Evolutionary conservation across 2,113 vertebrate species (phyloP), one percentile per base, ranked within the genome.

Genomic region (Chionodraco myersi): DNA sequence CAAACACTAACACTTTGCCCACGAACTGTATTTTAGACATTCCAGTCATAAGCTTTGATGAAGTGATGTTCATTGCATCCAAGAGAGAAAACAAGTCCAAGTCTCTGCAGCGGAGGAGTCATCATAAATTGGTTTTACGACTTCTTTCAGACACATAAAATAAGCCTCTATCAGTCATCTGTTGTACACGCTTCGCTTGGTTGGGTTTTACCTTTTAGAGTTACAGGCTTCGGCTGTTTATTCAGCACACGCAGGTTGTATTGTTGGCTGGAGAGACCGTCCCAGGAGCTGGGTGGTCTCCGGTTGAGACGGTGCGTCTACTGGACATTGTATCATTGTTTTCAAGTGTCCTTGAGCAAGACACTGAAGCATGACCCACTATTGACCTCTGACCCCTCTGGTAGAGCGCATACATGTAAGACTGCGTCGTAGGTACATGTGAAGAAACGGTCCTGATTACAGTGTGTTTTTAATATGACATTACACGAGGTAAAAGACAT

Each of bases 291-390:
- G 58, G 59, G 67, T 78, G 82, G 74, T 79, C 83, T 76, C 67
- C 23, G n/a, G 58, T 68, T 59, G 23, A 58, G 56, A 10, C 16
- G 0, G 56, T 59, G n/a, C 14, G 59, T 67, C 64, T n/a, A 18
- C 45, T 71, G 54, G 52, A 62, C 61, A n/a, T 70, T 34, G 41
- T 45, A 45, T 16, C 59, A 5, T 44, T 82, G 51, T 72, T 34
- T 47, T 54, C 34, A 57, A 79, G 71, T 81, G 53, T 66, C 69
- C 66, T 88, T 79, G 52, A 76, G 82, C 78, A 64, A 60, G 70
- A 80, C 54, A n/a, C n/a, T n/a, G n/a, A n/a, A n/a, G n/a, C n/a
- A 16, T 84, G 63, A 73, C 71, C 66, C 66, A 10, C 58, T 76
- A 41, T 45, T 69, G 72, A 71, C 74, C 68, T 67, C 10, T 67